Base-by-base conservation (phyloP, 2,888 invertebrate genomes). In the Encarsia formosa region DNA sequence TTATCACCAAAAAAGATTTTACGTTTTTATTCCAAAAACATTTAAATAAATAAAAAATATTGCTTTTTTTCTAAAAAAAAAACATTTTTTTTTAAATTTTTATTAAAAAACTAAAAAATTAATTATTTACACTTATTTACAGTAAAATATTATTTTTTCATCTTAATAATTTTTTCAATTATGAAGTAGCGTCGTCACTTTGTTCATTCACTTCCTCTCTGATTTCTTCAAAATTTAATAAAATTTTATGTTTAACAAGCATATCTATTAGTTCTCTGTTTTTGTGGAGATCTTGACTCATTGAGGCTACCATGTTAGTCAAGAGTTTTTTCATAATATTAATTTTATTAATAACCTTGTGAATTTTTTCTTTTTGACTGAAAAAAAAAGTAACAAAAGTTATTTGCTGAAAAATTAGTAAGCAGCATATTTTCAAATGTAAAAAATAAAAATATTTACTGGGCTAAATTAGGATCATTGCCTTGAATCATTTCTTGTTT, bases 251-350 rank as follows among this genome's bases (percentile, higher is more conserved):
- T 4, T 59, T 48, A 32, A 55, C 59, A 46, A 68, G 42, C 59
- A 65, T 55, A 19, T 64, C 41, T 15, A 61, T 4, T 1, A 65
- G 26, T 15, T 50, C 5, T 29, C 57, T 48, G 6, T 60, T 2
- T 0, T 61, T 19, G 2, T 5, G 2, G 5, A 65, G 31, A 41
- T 60, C 23, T 2, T 41, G 1, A 38, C 37, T 20, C 5, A 59
- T 60, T 8, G 56, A 22, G 20, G 64, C 60, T 49, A 63, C 60
- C n/a, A 68, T 59, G 44, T 56, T 63, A 18, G 57, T 56, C 45
- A 66, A 63, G 6, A 68, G 50, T 29, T 57, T 63, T 35, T 68
- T 65, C 60, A 61, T 61, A 26, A 61, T 22, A 49, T 65, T 63
- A 18, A 67, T 62, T 22, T 59, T 67, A 5, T 4, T 13, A 47